These are phyloP conservation scores for Daktulosphaira vitifoliae DNA, from an alignment of 1,140 invertebrate species.

Conservation along the genomic window DNA sequence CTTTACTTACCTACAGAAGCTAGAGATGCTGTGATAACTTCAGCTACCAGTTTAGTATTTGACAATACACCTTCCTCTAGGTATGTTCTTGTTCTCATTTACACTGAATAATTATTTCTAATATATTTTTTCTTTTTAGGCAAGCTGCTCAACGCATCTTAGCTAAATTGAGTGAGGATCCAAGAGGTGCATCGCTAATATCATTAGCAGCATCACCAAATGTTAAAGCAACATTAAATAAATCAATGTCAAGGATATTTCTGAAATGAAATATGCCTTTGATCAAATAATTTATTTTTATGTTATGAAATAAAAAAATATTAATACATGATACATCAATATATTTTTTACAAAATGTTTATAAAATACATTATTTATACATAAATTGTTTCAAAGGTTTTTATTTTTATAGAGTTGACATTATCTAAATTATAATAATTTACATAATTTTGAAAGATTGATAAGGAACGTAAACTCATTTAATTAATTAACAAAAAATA, in stretches of 20 bases:
- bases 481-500: too few relatives aligned
- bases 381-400: too few relatives aligned
- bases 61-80: conserved; percentile 47
- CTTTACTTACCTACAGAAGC: conserved; percentile 67
- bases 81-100: neutral
- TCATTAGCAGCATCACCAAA: conserved; percentile 18
- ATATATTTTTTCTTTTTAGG: too few relatives aligned
- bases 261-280: conserved; percentile 27
- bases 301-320: neutral
- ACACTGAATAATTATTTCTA: neutral
- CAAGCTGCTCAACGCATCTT: conserved; percentile 27
- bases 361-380: conserved; percentile 20
- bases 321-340: neutral
- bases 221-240: conserved; percentile 27
- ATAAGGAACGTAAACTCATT: too few relatives aligned
- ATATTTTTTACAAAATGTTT: conserved; percentile 14
- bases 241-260: conserved; percentile 31
- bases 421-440: too few relatives aligned
- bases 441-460: conserved; percentile 21
- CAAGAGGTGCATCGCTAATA: conserved; percentile 22
- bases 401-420: too few relatives aligned
- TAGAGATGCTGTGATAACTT: conserved; percentile 67
- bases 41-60: conserved; percentile 69
- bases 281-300: conserved; percentile 5
- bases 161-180: conserved; percentile 19